Conservation (phyloP, 2,888 invertebrate genomes). For the Pollenia griseotomentosa region DNA sequence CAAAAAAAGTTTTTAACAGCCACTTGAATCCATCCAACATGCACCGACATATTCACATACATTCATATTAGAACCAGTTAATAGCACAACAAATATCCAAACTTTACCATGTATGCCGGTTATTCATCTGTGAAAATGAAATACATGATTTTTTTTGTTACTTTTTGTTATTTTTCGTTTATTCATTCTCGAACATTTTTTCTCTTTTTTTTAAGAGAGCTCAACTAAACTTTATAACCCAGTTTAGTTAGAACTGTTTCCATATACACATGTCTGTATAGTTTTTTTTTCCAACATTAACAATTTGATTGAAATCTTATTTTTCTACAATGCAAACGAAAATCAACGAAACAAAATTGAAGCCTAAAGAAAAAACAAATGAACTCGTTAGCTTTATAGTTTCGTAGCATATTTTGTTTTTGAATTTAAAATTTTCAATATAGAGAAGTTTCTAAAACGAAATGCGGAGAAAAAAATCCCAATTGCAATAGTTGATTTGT, state of each 20-base stretch:
- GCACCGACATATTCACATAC: neutral
- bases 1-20: neutral
- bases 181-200: too few species aligned
- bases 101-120: conserved; percentile 12
- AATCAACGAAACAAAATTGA: neutral
- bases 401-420: conserved; percentile 16
- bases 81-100: neutral
- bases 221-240: conserved; percentile 43
- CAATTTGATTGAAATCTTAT: conserved; percentile 53
- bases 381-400: conserved; percentile 48
- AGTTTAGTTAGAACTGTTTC: neutral
- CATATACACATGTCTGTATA: neutral
- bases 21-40: neutral
- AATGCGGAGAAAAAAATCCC: neutral
- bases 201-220: neutral
- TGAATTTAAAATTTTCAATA: conserved; percentile 6
- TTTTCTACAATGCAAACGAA: conserved; percentile 22
- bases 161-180: neutral
- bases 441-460: neutral
- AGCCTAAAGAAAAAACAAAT: neutral
- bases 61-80: neutral
- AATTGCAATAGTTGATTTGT: conserved; percentile 34
- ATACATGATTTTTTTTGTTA: conserved; percentile 24
- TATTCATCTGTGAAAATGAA: conserved; percentile 52
- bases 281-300: conserved; percentile 16